Conservation (phyloP, 2,113 vertebrate genomes). For the Albula glossodonta region DNA sequence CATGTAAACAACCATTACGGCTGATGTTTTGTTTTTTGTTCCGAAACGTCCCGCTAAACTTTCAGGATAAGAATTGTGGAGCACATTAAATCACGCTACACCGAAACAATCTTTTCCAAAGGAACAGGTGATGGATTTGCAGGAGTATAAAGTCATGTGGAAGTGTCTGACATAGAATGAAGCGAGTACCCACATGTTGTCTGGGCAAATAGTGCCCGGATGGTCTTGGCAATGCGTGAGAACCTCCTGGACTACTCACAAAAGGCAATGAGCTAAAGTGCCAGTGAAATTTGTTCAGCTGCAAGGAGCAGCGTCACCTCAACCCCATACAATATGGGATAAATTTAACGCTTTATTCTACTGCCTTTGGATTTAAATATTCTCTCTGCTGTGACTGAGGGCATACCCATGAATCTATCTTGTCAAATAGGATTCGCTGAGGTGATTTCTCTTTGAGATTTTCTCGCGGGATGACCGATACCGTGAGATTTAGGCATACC, state of each 20-base stretch:
- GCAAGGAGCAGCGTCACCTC: neutral
- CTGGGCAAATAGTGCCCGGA: neutral
- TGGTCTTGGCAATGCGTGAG: neutral
- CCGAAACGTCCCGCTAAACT: neutral
- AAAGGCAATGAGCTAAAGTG: neutral
- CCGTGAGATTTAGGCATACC: neutral
- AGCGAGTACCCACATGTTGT: neutral
- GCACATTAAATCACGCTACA: neutral
- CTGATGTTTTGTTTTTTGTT: neutral
- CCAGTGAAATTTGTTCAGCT: slow-evolving; percentile 13
- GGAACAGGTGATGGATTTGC: neutral
- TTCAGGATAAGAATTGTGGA: neutral
- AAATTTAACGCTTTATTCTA: neutral
- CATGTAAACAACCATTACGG: slow-evolving; percentile 6
- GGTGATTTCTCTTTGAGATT: neutral
- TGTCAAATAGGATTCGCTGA: neutral
- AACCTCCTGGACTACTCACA: neutral
- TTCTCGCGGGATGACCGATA: neutral
- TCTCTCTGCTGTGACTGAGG: neutral
- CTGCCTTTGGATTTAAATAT: neutral
- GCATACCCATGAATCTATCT: neutral
- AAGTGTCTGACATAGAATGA: too few species aligned
- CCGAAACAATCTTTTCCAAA: neutral
- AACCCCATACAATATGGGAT: neutral
- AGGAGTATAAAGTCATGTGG: neutral